phyloP scores from a whole-genome alignment of 2,113 vertebrate species.

The Ranitomeya variabilis region DNA sequence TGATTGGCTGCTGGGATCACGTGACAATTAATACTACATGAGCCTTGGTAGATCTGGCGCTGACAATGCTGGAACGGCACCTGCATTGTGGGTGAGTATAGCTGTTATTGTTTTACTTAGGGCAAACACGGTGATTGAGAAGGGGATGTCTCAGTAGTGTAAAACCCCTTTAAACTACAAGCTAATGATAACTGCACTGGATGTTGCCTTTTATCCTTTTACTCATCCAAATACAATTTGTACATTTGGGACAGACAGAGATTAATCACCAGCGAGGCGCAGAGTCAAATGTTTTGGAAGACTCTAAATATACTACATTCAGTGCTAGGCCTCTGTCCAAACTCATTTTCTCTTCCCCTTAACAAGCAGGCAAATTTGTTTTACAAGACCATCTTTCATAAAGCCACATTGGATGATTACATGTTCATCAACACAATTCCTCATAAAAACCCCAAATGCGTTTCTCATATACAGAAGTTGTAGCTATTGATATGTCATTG shows the following conservation, averaged over 20 bases:
- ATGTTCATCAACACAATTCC: conserved; percentile 1
- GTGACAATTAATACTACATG: too few relatives aligned
- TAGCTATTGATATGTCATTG: background rate
- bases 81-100: too few relatives aligned
- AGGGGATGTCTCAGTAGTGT: background rate
- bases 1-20: too few relatives aligned
- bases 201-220: conserved; percentile 8
- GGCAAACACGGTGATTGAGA: too few relatives aligned
- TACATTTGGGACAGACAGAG: background rate
- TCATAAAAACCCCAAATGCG: background rate
- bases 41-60: too few relatives aligned
- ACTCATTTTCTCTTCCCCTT: conserved; percentile 9
- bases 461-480: background rate
- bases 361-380: background rate
- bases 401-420: conserved; percentile 3
- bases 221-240: conserved; percentile 7
- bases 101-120: too few relatives aligned
- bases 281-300: conserved; percentile 4
- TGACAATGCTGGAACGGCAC: too few relatives aligned
- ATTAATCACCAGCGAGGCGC: background rate
- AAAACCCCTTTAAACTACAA: background rate
- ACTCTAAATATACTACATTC: background rate
- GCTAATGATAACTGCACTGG: background rate
- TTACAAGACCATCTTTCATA: conserved; percentile 7
- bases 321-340: background rate